These are phyloP conservation scores for Caracal caracal DNA, from an alignment of 2,113 vertebrate genomes.

Conservation along the genomic window DNA sequence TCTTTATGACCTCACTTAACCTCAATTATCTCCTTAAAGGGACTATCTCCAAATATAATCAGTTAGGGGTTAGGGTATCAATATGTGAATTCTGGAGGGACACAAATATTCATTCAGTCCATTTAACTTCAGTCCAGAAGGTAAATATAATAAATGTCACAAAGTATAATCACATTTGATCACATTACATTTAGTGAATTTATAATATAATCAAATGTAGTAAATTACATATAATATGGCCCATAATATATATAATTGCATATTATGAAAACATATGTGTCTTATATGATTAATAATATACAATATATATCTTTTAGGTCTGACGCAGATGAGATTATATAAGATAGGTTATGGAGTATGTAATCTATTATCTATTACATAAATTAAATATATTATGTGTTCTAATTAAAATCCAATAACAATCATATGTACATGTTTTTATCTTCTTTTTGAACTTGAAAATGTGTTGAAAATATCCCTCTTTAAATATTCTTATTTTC, in stretches of 20 bases:
- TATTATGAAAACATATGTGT: background rate
- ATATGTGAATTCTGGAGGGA: background rate
- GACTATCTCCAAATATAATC: background rate
- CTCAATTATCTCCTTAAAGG: background rate
- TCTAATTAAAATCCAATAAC: background rate
- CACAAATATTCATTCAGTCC: background rate
- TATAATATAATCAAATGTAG: background rate
- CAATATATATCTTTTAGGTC: background rate
- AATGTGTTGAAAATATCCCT: background rate
- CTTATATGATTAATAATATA: background rate
- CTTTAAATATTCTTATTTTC: background rate
- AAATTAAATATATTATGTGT: background rate
- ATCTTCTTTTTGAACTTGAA: background rate
- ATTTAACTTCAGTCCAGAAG: background rate
- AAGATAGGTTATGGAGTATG: background rate
- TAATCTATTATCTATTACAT: background rate
- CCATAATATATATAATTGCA: background rate
- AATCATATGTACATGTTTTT: background rate
- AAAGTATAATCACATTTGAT: background rate
- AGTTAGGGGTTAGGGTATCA: background rate
- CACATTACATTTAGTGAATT: background rate
- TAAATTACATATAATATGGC: background rate
- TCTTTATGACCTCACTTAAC: background rate
- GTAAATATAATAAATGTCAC: background rate
- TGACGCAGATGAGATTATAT: background rate